Conservation (phyloP, 2,797 vertebrate genomes). For the Esox lucius region DNA sequence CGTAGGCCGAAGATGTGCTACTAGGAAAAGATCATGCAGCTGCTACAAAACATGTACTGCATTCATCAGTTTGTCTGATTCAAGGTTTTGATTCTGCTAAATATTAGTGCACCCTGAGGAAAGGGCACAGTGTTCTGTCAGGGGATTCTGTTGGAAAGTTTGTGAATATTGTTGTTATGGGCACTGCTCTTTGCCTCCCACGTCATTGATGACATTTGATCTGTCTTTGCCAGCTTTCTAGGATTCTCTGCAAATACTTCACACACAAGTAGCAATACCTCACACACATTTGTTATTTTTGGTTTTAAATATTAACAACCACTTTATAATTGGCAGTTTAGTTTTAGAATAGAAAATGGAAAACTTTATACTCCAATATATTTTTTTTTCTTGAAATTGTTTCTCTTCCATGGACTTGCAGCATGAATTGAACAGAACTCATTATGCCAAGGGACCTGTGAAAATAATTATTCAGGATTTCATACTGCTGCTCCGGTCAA, state of each 20-base stretch:
- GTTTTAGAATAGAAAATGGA: conserved; percentile 4
- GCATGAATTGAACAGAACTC: conserved; percentile 45
- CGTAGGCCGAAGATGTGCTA: neutral
- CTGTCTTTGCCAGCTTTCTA: neutral
- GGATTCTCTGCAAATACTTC: neutral
- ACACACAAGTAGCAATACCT: no score
- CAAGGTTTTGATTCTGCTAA: neutral
- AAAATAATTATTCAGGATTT: conserved; percentile 72
- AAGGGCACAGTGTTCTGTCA: neutral
- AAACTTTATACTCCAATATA: neutral
- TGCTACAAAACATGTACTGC: neutral
- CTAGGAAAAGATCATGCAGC: neutral
- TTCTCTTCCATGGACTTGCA: conserved; percentile 46
- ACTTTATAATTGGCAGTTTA: neutral
- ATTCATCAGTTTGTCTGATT: neutral
- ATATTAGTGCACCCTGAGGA: neutral
- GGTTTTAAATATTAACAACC: neutral
- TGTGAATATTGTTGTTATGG: no score
- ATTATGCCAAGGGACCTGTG: conserved; percentile 54
- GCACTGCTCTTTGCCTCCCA: neutral
- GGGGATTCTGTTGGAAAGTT: neutral
- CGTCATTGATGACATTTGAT: neutral
- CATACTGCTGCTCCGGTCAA: conserved; percentile 72
- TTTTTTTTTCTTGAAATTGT: conserved; percentile 43
- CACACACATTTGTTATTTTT: neutral